Conservation (phyloP, 1,140 invertebrate genomes). For the Aphidius ervi region DNA sequence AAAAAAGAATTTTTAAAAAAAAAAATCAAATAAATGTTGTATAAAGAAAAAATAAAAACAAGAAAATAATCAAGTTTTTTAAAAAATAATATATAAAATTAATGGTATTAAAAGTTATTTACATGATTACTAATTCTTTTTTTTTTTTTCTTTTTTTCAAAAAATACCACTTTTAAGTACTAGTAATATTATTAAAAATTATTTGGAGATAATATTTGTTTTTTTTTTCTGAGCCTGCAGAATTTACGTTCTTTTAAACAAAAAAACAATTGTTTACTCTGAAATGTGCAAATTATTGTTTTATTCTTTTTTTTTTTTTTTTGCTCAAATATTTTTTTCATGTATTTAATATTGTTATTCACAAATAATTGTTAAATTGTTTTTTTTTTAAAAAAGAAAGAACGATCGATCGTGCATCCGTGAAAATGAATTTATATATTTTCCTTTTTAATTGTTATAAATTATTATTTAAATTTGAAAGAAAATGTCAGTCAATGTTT, state of each 20-base stretch:
- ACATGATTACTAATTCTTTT: too few relatives aligned
- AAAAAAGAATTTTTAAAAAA: not conserved
- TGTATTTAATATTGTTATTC: not conserved
- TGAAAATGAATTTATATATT: conserved; percentile 12
- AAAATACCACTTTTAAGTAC: too few relatives aligned
- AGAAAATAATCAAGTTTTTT: too few relatives aligned
- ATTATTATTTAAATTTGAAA: not conserved
- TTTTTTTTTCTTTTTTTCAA: too few relatives aligned
- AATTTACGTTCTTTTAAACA: too few relatives aligned
- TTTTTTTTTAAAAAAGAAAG: conserved; percentile 1
- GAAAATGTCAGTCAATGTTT: too few relatives aligned
- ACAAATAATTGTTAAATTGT: not conserved
- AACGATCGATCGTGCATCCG: conserved; percentile 20
- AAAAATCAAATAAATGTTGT: not conserved
- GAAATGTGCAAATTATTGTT: not conserved
- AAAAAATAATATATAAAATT: too few relatives aligned
- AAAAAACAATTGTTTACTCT: too few relatives aligned
- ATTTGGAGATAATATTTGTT: too few relatives aligned
- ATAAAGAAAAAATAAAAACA: not conserved
- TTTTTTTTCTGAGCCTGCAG: too few relatives aligned
- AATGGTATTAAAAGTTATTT: too few relatives aligned
- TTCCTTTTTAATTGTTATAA: not conserved
- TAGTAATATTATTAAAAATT: too few relatives aligned
- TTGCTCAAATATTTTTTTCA: not conserved
- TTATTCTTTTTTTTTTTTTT: not conserved